Evolutionary conservation across 2,888 invertebrate genomes (phyloP), one percentile per base, ranked within the genome.

Genomic region (Deilephila porcellus): DNA sequence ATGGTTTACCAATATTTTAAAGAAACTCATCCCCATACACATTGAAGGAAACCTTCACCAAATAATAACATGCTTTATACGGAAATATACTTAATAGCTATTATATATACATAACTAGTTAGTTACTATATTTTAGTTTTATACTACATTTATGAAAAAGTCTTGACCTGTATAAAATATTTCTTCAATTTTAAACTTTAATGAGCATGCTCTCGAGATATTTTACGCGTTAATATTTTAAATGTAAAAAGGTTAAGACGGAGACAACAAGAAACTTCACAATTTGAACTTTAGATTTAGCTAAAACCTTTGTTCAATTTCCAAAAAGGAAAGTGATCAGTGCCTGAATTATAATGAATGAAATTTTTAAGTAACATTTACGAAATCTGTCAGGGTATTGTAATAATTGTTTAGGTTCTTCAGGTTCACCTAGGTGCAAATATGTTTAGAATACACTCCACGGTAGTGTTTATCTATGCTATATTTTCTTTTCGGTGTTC

Each of bases 211-310:
- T 45, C 17, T 60, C 34, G 63, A 67, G 76, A 79, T 73, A 56
- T 62, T 77, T 78, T 73, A 62, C 74, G 3, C 64, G 72, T 75
- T 77, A 74, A 79, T 79, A 77, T 80, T 80, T 79, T 79, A 78
- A 78, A 79, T 73, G 73, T 64, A 75, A 81, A 75, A 81, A 78
- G 78, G 73, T 76, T 77, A 77, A 78, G 72, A 74, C 72, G 71
- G 75, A 32, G 56, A 60, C 53, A 74, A 78, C 72, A 73, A 75
- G 76, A 77, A 84, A 85, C 80, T 83, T 83, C 70, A 64, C 75
- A 80, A 82, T 85, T 81, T 62, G 79, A 86, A 85, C 81, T 87
- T 86, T 77, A 74, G 74, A 79, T 83, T 83, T 79, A 77, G 76
- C 76, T 75, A 74, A 84, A 71, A 80, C 76, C 80, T 81, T 82